Percentiles rank a stretch among this genome's conserved stretches.
These are phyloP conservation scores for Falco punctatus DNA, from an alignment of 2,113 vertebrate genomes.

Conservation along the genomic window DNA sequence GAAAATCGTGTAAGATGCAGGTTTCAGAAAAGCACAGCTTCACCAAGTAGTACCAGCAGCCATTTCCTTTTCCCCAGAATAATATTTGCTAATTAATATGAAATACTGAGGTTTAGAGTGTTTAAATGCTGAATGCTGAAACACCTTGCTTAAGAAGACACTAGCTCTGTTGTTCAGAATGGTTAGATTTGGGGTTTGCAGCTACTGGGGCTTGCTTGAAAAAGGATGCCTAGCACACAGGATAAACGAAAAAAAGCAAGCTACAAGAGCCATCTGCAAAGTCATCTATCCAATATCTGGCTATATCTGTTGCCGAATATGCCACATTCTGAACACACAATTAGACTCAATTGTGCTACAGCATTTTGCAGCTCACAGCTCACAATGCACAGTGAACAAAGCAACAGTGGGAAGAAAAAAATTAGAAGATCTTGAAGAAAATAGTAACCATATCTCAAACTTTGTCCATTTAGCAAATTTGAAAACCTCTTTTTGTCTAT, in stretches of 20 bases:
- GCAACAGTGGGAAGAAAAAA: background rate
- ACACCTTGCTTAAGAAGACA: background rate
- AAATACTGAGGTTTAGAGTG: background rate
- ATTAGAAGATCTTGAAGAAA: background rate
- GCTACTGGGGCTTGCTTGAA: background rate
- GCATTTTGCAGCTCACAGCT: background rate
- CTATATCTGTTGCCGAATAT: background rate
- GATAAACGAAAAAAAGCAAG: background rate
- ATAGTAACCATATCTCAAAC: background rate
- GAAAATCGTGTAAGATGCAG: background rate
- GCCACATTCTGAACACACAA: background rate
- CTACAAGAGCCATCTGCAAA: background rate
- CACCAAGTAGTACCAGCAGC: background rate
- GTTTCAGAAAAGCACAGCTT: background rate
- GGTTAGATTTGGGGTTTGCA: background rate
- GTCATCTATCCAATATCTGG: background rate
- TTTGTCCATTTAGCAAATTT: background rate
- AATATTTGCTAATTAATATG: background rate
- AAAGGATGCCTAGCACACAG: background rate
- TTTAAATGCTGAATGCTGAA: background rate
- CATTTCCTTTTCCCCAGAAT: background rate
- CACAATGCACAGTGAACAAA: background rate
- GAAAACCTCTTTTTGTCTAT: background rate
- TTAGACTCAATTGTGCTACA: background rate
- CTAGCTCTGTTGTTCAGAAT: background rate